Evolutionary conservation across 2,888 invertebrate genomes (phyloP).

Genomic region (Salpingus planirostris): DNA sequence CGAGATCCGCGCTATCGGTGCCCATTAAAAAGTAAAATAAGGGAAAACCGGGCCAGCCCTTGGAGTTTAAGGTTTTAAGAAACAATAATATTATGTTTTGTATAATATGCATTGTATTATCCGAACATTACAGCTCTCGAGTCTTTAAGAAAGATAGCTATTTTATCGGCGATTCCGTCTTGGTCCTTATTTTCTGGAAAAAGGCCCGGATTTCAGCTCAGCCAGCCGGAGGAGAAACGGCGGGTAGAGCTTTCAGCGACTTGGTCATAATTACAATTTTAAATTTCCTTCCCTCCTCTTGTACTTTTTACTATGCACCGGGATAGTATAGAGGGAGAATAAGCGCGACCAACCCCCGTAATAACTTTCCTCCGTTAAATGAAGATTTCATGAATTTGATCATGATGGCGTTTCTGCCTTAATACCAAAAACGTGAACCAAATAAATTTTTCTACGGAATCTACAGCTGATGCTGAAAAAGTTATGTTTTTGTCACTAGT

Average conservation of each 20-base stretch:
- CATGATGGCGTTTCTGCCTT: too few species aligned
- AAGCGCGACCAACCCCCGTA: too few species aligned
- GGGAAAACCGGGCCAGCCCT: slow-evolving; percentile 13
- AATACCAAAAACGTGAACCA: too few species aligned
- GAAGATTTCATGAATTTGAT: too few species aligned
- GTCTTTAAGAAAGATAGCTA: slow-evolving; percentile 32
- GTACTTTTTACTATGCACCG: too few species aligned
- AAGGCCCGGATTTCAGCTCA: slow-evolving; percentile 25
- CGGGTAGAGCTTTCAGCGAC: slow-evolving; percentile 27
- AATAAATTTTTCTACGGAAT: too few species aligned
- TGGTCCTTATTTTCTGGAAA: slow-evolving; percentile 11
- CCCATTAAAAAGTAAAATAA: slow-evolving; percentile 23
- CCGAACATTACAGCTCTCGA: slow-evolving; percentile 30
- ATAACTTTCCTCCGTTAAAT: too few species aligned
- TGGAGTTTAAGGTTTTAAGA: slow-evolving; percentile 41
- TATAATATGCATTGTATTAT: slow-evolving; percentile 41
- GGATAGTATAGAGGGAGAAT: too few species aligned
- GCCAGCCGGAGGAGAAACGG: slow-evolving; percentile 20
- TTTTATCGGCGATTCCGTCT: slow-evolving; percentile 27
- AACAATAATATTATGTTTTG: slow-evolving; percentile 43
- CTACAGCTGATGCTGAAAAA: too few species aligned
- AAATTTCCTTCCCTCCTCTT: too few species aligned
- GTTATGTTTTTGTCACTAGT: too few species aligned
- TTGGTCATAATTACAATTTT: slow-evolving; percentile 35
- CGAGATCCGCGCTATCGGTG: slow-evolving; percentile 1